Conservation (phyloP, 2,888 invertebrate genomes). For the Zaprionus lineosus region DNA sequence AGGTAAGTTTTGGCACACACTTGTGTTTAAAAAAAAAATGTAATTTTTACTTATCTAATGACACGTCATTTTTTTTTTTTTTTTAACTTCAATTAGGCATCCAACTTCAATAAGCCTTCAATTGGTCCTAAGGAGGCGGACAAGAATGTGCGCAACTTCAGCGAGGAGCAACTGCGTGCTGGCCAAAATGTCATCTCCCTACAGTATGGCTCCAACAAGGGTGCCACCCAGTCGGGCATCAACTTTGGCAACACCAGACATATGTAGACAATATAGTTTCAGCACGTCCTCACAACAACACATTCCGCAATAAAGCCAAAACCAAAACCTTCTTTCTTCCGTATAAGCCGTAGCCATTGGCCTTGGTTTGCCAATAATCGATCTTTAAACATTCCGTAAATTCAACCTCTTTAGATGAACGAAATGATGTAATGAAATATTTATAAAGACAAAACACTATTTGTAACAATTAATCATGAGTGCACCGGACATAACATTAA, state of each 20-base stretch:
- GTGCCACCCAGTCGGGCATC: slow-evolving; percentile 97
- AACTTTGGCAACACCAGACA: slow-evolving; percentile 98
- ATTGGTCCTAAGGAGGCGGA: slow-evolving; percentile 98
- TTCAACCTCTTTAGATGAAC: no score
- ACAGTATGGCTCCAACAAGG: slow-evolving; percentile 99
- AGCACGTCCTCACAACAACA: slow-evolving; percentile 18
- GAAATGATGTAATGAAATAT: no score
- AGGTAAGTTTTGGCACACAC: slow-evolving; percentile 89
- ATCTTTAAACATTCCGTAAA: slow-evolving; percentile 37
- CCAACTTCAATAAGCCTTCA: slow-evolving; percentile 91
- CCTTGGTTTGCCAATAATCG: slow-evolving; percentile 5
- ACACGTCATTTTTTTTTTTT: slow-evolving; percentile 36
- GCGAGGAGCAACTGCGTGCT: slow-evolving; percentile 96
- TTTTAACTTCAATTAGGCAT: no score
- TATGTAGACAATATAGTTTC: slow-evolving; percentile 88
- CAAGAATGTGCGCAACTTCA: slow-evolving; percentile 96
- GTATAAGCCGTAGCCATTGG: slow-evolving; percentile 14
- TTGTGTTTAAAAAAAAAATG: no score
- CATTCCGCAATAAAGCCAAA: slow-evolving; percentile 68
- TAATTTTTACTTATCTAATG: no score
- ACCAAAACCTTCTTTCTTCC: slow-evolving; percentile 42
- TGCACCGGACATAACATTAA: slow-evolving; percentile 59
- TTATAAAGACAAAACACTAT: no score
- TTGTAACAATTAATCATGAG: slow-evolving; percentile 39
- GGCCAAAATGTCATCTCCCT: slow-evolving; percentile 96